Evolutionary conservation across 2,888 invertebrate species (phyloP).

Genomic region (Eudemis profundana): DNA sequence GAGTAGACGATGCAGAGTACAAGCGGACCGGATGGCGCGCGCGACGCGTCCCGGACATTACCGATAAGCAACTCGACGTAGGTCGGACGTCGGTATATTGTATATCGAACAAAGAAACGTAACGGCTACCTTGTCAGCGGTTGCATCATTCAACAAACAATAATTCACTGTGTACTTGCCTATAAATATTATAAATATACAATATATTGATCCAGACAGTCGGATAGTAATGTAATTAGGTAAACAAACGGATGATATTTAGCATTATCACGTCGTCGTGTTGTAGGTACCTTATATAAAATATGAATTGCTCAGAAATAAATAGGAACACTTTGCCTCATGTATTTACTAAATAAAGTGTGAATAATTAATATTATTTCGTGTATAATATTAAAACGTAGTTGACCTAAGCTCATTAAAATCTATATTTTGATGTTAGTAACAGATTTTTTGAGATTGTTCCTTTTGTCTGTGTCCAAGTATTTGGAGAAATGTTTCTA

Average conservation of each 20-base stretch:
- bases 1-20: neutral
- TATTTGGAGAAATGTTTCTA: slow-evolving; percentile 26
- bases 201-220: slow-evolving; percentile 29
- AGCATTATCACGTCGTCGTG: slow-evolving; percentile 42
- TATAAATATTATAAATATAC: slow-evolving; percentile 24
- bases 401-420: slow-evolving; percentile 37
- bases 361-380: slow-evolving; percentile 27
- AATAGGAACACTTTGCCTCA: slow-evolving; percentile 45
- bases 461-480: slow-evolving; percentile 13
- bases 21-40: neutral
- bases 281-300: slow-evolving; percentile 43
- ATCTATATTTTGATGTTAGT: slow-evolving; percentile 39
- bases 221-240: slow-evolving; percentile 27
- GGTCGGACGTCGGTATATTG: neutral
- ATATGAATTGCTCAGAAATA: slow-evolving; percentile 45
- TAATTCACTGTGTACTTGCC: slow-evolving; percentile 30
- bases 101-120: slow-evolving; percentile 9
- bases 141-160: neutral
- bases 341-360: slow-evolving; percentile 44
- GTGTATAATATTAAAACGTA: slow-evolving; percentile 39
- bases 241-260: slow-evolving; percentile 37
- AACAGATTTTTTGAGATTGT: slow-evolving; percentile 25
- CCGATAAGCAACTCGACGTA: slow-evolving; percentile 8
- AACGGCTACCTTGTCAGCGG: neutral
- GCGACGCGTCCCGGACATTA: neutral